These are phyloP conservation scores for Poliocrania exsul DNA, from an alignment of 2,797 vertebrate genomes.

Conservation along the genomic window DNA sequence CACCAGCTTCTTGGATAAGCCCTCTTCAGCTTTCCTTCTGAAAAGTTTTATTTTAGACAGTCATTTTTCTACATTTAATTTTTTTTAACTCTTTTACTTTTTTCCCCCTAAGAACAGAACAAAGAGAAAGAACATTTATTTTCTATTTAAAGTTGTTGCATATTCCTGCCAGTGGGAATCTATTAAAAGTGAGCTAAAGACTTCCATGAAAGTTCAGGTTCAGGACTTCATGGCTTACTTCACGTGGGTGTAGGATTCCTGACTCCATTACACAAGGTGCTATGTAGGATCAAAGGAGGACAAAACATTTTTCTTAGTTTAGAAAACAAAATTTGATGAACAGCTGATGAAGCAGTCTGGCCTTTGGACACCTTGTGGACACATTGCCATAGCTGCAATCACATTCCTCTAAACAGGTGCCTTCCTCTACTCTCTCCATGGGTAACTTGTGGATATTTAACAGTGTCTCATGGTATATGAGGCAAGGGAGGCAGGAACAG, in stretches of 20 bases:
- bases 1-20: background rate
- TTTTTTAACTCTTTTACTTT: background rate
- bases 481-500: background rate
- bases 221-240: background rate
- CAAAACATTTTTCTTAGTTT: background rate
- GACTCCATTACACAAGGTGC: background rate
- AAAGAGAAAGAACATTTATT: background rate
- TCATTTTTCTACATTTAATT: background rate
- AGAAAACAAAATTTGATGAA: background rate
- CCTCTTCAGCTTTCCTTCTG: background rate
- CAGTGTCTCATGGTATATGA: background rate
- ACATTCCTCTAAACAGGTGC: background rate
- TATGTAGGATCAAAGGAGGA: background rate
- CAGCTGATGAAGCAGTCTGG: background rate
- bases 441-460: background rate
- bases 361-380: background rate
- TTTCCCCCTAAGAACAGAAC: background rate
- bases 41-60: background rate
- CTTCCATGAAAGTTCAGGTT: background rate
- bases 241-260: background rate
- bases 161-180: background rate
- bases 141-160: background rate
- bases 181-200: background rate
- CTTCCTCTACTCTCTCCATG: background rate
- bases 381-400: background rate